Conservation (phyloP, 2,797 vertebrate species). For the Amniataba percoides region DNA sequence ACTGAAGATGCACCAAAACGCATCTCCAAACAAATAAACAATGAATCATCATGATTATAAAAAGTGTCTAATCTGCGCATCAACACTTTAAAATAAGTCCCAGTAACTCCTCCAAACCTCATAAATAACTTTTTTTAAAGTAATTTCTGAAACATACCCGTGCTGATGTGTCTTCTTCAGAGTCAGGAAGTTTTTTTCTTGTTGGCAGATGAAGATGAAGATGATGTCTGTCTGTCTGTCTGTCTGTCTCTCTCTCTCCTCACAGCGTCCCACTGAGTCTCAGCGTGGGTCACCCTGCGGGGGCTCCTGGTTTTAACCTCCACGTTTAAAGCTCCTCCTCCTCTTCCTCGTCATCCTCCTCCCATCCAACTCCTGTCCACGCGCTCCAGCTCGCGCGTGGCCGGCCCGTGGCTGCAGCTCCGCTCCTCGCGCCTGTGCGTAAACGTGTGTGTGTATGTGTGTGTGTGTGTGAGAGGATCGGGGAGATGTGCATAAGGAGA, state of each 20-base stretch:
- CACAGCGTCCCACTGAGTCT: slow-evolving; percentile 46
- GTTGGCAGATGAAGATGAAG: slow-evolving; percentile 8
- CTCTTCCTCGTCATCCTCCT: slow-evolving; percentile 59
- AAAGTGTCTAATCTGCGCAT: background rate
- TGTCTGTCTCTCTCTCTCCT: slow-evolving; percentile 11
- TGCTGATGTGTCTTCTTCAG: slow-evolving; percentile 5
- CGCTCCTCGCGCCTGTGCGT: slow-evolving; percentile 21
- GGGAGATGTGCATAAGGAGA: slow-evolving; percentile 53
- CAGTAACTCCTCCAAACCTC: background rate
- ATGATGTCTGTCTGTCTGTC: slow-evolving; percentile 26
- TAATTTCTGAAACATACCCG: slow-evolving; percentile 49
- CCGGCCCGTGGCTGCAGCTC: slow-evolving; percentile 82
- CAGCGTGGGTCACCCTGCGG: slow-evolving; percentile 65
- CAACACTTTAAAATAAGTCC: background rate
- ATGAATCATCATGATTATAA: background rate
- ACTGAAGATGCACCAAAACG: background rate
- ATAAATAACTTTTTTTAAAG: background rate
- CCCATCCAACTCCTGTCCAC: slow-evolving; percentile 44
- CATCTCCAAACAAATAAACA: background rate
- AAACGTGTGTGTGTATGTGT: slow-evolving; percentile 39
- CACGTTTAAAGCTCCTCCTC: slow-evolving; percentile 69
- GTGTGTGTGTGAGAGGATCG: slow-evolving; percentile 27
- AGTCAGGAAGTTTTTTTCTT: slow-evolving; percentile 19
- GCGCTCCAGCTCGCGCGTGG: slow-evolving; percentile 79
- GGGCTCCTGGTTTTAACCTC: slow-evolving; percentile 74